These are phyloP conservation scores for Dicrostonyx torquatus DNA, from an alignment of 2,797 vertebrate species.

Conservation along the genomic window DNA sequence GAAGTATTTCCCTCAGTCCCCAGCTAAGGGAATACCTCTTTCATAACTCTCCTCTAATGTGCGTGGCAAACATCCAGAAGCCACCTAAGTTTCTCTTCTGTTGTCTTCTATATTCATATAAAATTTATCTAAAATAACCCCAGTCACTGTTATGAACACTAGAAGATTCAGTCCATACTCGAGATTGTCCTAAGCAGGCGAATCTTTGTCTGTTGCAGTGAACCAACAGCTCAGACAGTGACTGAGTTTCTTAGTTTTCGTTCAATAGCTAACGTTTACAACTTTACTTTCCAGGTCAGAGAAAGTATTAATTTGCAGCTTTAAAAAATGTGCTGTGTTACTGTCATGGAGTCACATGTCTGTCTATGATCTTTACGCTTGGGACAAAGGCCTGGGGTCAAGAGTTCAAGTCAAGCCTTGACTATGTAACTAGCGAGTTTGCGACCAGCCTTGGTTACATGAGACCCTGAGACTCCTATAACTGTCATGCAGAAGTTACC, in stretches of 20 bases:
- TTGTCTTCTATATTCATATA: background rate
- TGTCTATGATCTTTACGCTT: background rate
- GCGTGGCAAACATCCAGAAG: background rate
- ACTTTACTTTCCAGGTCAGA: background rate
- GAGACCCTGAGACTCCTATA: background rate
- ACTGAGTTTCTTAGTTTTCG: constrained; percentile 46
- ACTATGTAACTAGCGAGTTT: background rate
- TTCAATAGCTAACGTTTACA: constrained; percentile 45
- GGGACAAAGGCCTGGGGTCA: background rate
- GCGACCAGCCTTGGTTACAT: background rate
- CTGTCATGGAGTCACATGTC: background rate
- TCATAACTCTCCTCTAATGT: background rate
- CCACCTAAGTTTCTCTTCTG: background rate
- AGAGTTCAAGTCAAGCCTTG: background rate
- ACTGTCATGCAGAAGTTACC: background rate
- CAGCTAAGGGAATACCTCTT: background rate
- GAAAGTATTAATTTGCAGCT: background rate
- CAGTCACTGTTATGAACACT: background rate
- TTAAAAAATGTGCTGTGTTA: background rate
- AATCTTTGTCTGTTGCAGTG: background rate
- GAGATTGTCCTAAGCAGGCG: background rate
- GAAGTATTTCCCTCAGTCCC: background rate
- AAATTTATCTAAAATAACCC: background rate
- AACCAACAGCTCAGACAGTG: background rate
- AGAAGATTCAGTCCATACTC: constrained; percentile 25